Evolutionary conservation across 2,113 vertebrate species (phyloP).

Genomic region (Hemibagrus wyckioides): DNA sequence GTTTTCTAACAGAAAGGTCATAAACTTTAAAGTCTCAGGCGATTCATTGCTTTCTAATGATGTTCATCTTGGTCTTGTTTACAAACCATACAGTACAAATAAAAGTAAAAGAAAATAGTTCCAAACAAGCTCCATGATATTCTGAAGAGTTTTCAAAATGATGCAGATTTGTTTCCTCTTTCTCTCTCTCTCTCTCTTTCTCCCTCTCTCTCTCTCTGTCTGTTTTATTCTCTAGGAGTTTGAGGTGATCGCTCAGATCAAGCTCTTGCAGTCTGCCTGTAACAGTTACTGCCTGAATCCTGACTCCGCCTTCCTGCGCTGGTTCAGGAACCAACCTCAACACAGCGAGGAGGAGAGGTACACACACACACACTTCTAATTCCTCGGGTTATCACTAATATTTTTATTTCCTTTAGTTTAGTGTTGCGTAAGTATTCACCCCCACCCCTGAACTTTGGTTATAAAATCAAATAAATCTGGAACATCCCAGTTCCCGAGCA

Average conservation of each 20-base stretch:
- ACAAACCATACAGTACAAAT: neutral
- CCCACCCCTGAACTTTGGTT: neutral
- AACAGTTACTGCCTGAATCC: constrained; percentile 89
- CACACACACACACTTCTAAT: neutral
- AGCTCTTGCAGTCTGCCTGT: constrained; percentile 90
- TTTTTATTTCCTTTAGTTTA: neutral
- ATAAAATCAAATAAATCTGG: neutral
- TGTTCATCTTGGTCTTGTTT: neutral
- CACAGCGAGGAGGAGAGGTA: constrained; percentile 91
- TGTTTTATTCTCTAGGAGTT: constrained; percentile 81
- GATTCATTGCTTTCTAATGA: neutral
- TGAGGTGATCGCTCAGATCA: constrained; percentile 94
- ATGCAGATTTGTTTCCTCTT: no score
- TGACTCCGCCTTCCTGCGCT: constrained; percentile 82
- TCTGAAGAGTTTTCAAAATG: no score
- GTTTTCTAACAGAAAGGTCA: neutral
- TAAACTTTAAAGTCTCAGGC: neutral
- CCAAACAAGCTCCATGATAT: no score
- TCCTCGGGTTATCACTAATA: neutral
- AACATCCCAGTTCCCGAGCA: no score
- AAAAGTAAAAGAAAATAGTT: no score
- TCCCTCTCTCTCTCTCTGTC: neutral
- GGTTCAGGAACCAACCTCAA: constrained; percentile 83
- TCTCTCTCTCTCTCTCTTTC: neutral
- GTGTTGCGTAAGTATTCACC: neutral